These are phyloP conservation scores for Typhlomys cinereus DNA, from an alignment of 2,113 vertebrate species.

Conservation along the genomic window DNA sequence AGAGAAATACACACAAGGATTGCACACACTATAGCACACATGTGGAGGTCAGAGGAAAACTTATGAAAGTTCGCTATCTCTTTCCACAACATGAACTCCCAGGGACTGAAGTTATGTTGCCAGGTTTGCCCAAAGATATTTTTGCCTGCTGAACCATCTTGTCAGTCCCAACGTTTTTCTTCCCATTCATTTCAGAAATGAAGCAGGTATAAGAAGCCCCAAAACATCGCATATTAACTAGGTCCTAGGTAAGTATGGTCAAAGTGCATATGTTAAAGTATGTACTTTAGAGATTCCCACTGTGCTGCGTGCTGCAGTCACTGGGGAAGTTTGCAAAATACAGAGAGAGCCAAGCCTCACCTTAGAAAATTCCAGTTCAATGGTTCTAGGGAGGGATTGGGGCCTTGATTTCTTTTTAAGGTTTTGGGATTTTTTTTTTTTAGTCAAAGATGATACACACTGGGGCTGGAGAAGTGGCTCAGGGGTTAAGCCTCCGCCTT, in stretches of 20 bases:
- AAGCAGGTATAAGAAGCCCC: not conserved
- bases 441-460: not conserved
- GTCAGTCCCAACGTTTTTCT: too few relatives aligned
- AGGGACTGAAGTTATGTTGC: too few relatives aligned
- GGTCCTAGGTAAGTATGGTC: not conserved
- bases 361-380: not conserved
- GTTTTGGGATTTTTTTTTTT: not conserved
- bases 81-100: too few relatives aligned
- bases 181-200: not conserved
- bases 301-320: not conserved
- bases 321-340: not conserved
- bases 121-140: too few relatives aligned
- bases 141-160: too few relatives aligned
- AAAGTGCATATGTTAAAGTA: not conserved
- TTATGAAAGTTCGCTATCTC: too few relatives aligned
- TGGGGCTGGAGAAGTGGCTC: too few relatives aligned
- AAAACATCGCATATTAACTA: not conserved
- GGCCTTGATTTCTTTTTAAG: not conserved
- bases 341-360: not conserved
- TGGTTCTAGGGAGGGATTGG: not conserved
- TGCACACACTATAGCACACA: too few relatives aligned
- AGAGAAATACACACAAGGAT: too few relatives aligned
- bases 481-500: too few relatives aligned
- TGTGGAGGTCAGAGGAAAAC: too few relatives aligned
- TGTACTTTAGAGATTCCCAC: not conserved